Percentiles rank a stretch among this genome's conserved stretches.
These are phyloP conservation scores for Pammene aurita DNA, from an alignment of 2,888 invertebrate genomes.

Conservation along the genomic window DNA sequence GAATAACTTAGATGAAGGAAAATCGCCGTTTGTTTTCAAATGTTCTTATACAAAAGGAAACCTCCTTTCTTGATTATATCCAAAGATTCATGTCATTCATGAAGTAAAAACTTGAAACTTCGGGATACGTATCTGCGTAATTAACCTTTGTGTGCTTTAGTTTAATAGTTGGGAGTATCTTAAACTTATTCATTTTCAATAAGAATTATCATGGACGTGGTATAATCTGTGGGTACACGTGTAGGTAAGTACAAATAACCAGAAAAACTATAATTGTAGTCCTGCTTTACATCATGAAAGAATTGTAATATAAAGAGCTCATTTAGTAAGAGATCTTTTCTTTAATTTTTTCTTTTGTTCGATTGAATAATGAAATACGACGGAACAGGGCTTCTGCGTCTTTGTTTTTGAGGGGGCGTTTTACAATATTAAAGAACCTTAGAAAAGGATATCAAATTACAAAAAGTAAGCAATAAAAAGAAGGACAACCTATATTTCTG, in stretches of 20 bases:
- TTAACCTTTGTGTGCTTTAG: too few relatives aligned
- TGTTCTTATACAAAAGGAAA: too few relatives aligned
- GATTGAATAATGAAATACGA: background rate
- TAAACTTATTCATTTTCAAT: too few relatives aligned
- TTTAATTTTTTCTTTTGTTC: background rate
- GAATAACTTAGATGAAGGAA: too few relatives aligned
- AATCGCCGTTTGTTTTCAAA: too few relatives aligned
- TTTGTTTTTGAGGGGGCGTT: conserved; percentile 20
- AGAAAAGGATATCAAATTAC: conserved; percentile 10
- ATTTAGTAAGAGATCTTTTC: background rate
- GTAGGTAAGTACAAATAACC: background rate
- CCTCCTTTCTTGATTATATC: too few relatives aligned
- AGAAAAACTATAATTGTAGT: background rate
- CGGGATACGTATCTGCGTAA: too few relatives aligned
- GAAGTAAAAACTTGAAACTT: too few relatives aligned
- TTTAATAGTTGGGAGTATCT: too few relatives aligned
- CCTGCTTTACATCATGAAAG: background rate
- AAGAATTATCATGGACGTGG: too few relatives aligned
- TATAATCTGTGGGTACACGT: background rate
- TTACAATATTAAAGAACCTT: background rate
- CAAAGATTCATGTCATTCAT: too few relatives aligned
- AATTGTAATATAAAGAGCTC: background rate
- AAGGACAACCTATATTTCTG: background rate
- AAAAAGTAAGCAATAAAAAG: background rate
- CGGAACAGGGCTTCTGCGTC: background rate